phyloP scores from a whole-genome alignment of 2,888 invertebrate species.

The Hesperia comma region DNA sequence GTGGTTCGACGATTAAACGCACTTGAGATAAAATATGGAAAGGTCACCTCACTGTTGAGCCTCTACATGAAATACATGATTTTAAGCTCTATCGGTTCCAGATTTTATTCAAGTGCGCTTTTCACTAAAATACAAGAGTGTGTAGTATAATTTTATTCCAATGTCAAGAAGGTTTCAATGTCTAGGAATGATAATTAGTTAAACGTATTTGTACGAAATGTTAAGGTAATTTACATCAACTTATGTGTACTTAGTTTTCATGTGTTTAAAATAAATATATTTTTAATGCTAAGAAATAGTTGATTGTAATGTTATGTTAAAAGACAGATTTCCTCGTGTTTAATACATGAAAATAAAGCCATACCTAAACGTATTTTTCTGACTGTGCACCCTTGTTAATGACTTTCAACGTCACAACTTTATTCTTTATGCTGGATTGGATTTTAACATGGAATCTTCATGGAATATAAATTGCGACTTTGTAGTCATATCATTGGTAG shows the following conservation, averaged over 20 bases:
- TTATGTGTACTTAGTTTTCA: too few species aligned
- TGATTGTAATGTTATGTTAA: neutral
- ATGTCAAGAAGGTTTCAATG: neutral
- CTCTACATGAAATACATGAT: conserved; percentile 48
- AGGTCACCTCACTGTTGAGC: conserved; percentile 69
- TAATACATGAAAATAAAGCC: conserved; percentile 15
- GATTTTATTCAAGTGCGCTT: conserved; percentile 61
- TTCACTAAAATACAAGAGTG: conserved; percentile 48
- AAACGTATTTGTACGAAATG: too few species aligned
- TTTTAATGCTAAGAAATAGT: too few species aligned
- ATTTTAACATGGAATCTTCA: conserved; percentile 7
- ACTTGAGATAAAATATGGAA: conserved; percentile 81
- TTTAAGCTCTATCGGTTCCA: conserved; percentile 66
- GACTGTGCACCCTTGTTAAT: conserved; percentile 8
- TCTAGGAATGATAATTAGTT: neutral
- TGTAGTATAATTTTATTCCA: conserved; percentile 39
- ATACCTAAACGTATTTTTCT: conserved; percentile 9
- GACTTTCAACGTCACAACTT: conserved; percentile 6
- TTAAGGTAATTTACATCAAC: too few species aligned
- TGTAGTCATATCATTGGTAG: neutral
- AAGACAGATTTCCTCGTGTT: neutral
- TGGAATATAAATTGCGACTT: neutral
- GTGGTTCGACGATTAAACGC: conserved; percentile 77
- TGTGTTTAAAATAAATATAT: too few species aligned
- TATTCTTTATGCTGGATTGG: neutral